Percentiles rank a stretch among this genome's conserved stretches.
phyloP scores from a whole-genome alignment of 2,113 vertebrate genomes.

The Stegastes partitus region DNA sequence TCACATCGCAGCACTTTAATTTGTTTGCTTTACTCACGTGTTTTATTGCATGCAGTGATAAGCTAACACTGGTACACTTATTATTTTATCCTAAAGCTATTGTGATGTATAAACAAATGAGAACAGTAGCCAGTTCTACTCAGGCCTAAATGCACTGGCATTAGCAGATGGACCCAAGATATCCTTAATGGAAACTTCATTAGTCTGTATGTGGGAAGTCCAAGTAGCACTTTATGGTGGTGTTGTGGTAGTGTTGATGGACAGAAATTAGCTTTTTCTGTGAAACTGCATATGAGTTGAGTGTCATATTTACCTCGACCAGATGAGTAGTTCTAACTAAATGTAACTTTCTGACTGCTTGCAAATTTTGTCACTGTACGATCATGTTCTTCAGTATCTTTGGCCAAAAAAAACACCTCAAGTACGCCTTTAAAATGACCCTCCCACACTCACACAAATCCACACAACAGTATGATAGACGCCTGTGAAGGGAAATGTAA shows the following conservation, averaged over 20 bases:
- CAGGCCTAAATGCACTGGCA: constrained; percentile 30
- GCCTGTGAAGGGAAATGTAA: neutral
- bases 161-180: constrained; percentile 51
- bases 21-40: neutral
- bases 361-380: neutral
- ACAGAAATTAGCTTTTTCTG: constrained; percentile 42
- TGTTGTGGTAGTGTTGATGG: constrained; percentile 42
- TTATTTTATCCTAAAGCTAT: constrained; percentile 22
- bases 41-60: constrained; percentile 1
- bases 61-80: neutral
- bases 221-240: constrained; percentile 43
- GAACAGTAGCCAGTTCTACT: constrained; percentile 8
- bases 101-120: constrained; percentile 29
- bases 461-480: neutral
- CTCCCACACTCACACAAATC: neutral
- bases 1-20: neutral
- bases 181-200: constrained; percentile 68
- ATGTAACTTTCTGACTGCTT: neutral
- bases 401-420: neutral
- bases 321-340: neutral
- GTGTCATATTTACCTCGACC: constrained; percentile 13
- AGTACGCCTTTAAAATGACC: neutral
- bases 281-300: constrained; percentile 13
- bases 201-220: constrained; percentile 45
- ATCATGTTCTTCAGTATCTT: neutral